Evolutionary conservation across 2,888 invertebrate genomes (phyloP).

Genomic region (Hypolimnas misippus): DNA sequence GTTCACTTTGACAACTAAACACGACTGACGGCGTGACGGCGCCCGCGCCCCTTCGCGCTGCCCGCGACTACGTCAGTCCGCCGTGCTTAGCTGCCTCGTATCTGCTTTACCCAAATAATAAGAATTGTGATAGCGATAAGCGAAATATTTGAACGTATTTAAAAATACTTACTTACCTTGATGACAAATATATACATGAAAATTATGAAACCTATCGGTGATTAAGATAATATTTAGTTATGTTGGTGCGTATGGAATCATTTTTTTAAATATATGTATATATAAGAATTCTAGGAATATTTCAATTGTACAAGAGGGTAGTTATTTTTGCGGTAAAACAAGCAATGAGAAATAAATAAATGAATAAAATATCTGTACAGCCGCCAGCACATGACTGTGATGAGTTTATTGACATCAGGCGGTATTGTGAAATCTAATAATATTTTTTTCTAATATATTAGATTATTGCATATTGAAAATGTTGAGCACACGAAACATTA

Average conservation of each 20-base stretch:
- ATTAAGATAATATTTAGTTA: background rate
- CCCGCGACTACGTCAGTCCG: slow-evolving; percentile 41
- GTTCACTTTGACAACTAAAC: slow-evolving; percentile 59
- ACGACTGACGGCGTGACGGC: slow-evolving; percentile 68
- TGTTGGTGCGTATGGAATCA: too few relatives aligned
- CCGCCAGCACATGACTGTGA: slow-evolving; percentile 27
- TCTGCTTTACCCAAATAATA: slow-evolving; percentile 44
- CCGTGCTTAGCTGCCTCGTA: slow-evolving; percentile 39
- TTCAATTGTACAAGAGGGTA: background rate
- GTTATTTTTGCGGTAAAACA: background rate
- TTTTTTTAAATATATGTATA: background rate
- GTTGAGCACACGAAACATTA: too few relatives aligned
- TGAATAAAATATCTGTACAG: slow-evolving; percentile 8
- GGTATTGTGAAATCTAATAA: background rate
- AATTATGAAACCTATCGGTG: background rate
- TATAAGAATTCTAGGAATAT: background rate
- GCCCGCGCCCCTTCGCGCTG: slow-evolving; percentile 50
- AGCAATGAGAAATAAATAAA: background rate
- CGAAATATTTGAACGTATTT: slow-evolving; percentile 34
- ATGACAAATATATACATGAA: slow-evolving; percentile 17
- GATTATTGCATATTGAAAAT: too few relatives aligned
- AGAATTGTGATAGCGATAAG: slow-evolving; percentile 43
- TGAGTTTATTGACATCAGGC: slow-evolving; percentile 33
- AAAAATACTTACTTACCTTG: slow-evolving; percentile 31
- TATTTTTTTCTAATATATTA: too few relatives aligned